These are phyloP conservation scores for Drosophila colorata DNA, from an alignment of 2,888 invertebrate genomes.

Conservation along the genomic window DNA sequence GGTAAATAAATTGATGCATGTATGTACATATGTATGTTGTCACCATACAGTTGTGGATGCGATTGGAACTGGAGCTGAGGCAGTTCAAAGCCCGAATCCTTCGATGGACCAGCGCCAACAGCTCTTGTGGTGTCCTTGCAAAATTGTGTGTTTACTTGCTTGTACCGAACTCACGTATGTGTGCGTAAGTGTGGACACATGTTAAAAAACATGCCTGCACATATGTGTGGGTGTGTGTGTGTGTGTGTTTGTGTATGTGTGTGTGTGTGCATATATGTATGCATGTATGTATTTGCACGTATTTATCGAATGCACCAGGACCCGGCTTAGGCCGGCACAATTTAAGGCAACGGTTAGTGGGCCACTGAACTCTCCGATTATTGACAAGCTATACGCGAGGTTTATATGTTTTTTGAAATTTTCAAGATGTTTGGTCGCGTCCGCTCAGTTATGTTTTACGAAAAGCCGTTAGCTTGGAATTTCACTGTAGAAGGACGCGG, in stretches of 20 bases:
- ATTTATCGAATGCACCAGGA: constrained; percentile 3
- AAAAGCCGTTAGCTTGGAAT: not conserved
- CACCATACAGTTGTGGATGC: not conserved
- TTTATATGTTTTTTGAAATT: not conserved
- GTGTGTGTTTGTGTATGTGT: not conserved
- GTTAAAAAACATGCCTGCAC: no score
- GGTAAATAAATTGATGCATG: not conserved
- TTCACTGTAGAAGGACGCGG: constrained; percentile 37
- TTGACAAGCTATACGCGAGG: constrained; percentile 3
- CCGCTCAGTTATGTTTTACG: constrained; percentile 1
- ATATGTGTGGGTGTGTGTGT: no score
- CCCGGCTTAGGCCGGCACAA: constrained; percentile 3
- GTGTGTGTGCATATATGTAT: not conserved
- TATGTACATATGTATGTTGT: not conserved
- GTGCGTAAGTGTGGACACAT: constrained; percentile 8
- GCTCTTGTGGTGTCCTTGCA: constrained; percentile 10
- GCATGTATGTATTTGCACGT: no score
- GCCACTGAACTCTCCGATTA: constrained; percentile 7
- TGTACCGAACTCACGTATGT: constrained; percentile 3
- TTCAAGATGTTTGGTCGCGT: constrained; percentile 19
- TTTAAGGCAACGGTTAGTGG: not conserved
- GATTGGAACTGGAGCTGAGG: not conserved
- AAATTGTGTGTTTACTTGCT: constrained; percentile 16
- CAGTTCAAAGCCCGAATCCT: not conserved
- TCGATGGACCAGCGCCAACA: constrained; percentile 6